These are phyloP conservation scores for Phrynocephalus vlangalii DNA, from an alignment of 2,797 vertebrate species.

Conservation along the genomic window DNA sequence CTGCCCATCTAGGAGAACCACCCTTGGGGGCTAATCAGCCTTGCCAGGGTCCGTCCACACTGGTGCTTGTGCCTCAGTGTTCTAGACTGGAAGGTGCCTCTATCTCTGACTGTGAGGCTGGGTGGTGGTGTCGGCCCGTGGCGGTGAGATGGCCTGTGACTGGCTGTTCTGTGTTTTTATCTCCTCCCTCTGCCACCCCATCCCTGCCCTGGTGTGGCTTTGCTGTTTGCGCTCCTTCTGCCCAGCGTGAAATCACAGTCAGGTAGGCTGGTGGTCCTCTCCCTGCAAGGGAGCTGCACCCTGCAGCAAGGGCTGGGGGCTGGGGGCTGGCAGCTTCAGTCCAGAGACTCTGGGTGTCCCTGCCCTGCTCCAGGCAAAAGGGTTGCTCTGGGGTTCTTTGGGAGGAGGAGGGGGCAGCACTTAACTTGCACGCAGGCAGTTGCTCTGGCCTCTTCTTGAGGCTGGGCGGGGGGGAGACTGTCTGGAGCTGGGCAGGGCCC, in stretches of 20 bases:
- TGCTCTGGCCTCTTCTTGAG: neutral
- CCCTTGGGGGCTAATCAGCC: too few species aligned
- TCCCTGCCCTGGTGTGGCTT: neutral
- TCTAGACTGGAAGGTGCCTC: too few species aligned
- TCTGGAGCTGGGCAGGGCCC: neutral
- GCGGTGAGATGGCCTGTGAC: slow-evolving; percentile 3
- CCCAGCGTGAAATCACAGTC: slow-evolving; percentile 95
- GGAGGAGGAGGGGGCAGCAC: neutral
- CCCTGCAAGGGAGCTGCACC: neutral
- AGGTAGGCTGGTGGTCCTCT: slow-evolving; percentile 82
- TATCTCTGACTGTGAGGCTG: neutral
- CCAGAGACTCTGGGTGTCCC: too few species aligned
- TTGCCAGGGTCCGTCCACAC: too few species aligned
- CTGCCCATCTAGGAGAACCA: too few species aligned
- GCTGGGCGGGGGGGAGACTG: neutral
- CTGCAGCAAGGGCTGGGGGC: neutral
- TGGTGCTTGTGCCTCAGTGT: neutral
- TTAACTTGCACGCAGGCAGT: too few species aligned
- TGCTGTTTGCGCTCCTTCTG: neutral
- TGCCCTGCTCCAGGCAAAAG: too few species aligned
- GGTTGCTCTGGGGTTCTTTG: too few species aligned
- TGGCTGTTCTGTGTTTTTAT: slow-evolving; percentile 32
- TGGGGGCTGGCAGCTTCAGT: too few species aligned
- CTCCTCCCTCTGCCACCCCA: neutral
- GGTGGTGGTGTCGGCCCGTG: neutral